These are phyloP conservation scores for Cairina moschata DNA, from an alignment of 2,113 vertebrate genomes.

Conservation along the genomic window DNA sequence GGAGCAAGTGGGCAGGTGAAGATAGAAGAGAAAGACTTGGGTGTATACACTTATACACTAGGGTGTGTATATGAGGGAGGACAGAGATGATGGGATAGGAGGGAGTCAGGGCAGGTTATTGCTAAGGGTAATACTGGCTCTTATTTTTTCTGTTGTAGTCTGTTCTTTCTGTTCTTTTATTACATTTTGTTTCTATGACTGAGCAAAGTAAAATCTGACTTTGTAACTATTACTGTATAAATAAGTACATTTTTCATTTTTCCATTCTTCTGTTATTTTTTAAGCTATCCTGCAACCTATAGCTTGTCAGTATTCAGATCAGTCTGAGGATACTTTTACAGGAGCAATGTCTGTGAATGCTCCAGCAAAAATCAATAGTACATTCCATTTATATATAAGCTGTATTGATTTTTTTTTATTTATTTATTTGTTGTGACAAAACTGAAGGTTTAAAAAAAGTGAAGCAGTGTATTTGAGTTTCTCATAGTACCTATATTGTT, in stretches of 20 bases:
- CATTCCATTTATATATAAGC: background rate
- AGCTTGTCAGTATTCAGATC: background rate
- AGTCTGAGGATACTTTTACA: background rate
- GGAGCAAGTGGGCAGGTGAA: background rate
- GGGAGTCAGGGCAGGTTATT: background rate
- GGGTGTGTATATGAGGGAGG: background rate
- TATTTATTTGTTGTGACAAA: background rate
- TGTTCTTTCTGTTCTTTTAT: background rate
- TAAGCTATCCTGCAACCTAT: background rate
- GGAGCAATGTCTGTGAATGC: background rate
- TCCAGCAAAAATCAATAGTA: background rate
- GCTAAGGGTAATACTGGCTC: background rate
- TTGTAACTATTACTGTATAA: background rate
- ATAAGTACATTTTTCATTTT: too few species aligned
- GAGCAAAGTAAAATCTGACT: background rate
- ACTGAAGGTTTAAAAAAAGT: background rate
- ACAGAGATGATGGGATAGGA: background rate
- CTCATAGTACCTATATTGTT: background rate
- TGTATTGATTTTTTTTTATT: background rate
- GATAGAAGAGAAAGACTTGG: background rate
- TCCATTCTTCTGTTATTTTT: background rate
- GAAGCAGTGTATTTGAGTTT: background rate
- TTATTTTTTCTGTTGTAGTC: background rate
- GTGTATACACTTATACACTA: background rate
- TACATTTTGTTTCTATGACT: background rate